Evolutionary conservation across 2,113 vertebrate genomes (phyloP), one percentile per base, ranked within the genome.

Genomic region (Sciurus niger): DNA sequence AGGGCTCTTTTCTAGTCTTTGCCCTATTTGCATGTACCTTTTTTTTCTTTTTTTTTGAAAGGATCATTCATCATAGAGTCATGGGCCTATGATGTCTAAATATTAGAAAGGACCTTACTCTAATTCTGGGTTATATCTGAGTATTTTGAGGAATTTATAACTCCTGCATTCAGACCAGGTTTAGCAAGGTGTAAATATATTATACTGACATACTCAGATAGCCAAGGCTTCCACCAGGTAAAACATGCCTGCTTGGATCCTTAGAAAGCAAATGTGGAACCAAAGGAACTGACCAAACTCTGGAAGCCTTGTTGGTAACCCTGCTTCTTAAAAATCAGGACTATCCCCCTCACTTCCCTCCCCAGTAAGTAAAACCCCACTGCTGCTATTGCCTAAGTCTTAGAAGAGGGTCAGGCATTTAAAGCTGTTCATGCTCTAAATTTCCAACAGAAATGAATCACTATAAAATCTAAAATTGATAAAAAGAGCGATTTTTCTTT

Each of bases 1-100:
- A 98, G 87, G 84, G 86, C 88, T 98, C 90, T 96, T 84, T 93
- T 96, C 95, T 96, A 94, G 51, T 78, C 79, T 96, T 89, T 84
- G 43, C 37, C 32, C 85, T 32, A 1, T 1, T 82, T 11, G 6
- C 0, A 67, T 82, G 1, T 82, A 79, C 93, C 82, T 96, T 94
- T 70, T 60, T 67, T 94, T 77, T 30, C 46, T 37, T 8, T 78
- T 76, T 91, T 97, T 6, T 65, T 34, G 65, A 9, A 93, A 79
- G 14, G 32, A 63, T 91, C 32, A 91, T 43, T 91, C 43, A 90
- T 37, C 73, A 16, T 10, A 84, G 6, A 92, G 84, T 43, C 48
- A 72, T 93, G 37, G 37, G n/a, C 7, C 63, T 48, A 37, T 37
- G 22, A 53, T 40, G 24, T 84, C 91, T 93, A 96, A 84, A 46